Evolutionary conservation across 2,888 invertebrate species (phyloP), one percentile per base, ranked within the genome.

Genomic region (Papilio protenor): DNA sequence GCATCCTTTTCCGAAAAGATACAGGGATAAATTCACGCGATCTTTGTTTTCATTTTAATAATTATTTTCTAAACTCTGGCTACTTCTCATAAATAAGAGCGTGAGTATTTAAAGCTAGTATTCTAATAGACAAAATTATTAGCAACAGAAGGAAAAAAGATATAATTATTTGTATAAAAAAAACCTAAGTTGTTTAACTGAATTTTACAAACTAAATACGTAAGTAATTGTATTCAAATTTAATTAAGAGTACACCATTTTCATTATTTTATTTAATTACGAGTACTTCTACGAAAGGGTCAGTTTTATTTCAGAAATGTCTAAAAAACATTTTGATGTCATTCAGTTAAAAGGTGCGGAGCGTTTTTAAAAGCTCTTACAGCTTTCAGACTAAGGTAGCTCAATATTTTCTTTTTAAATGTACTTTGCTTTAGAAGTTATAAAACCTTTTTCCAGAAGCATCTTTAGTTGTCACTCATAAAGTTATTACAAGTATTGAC

Each of bases 371-470:
- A 81, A 74, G 64, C 70, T 23, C 79, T 77, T 81, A 80, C 81
- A 82, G 81, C 80, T 81, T 81, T 85, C 84, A 82, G 78, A 80
- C 81, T 85, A 86, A 85, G 85, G 85, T 80, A 81, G 81, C 82
- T 82, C 81, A 83, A 81, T 85, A 85, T 87, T 85, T 84, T 84
- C 86, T 83, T 84, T 85, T 86, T 87, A 88, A 88, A 84, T 80
- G 82, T 81, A 88, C 89, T 89, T 89, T 90, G 88, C 89, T 89
- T 87, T 85, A 85, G 85, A 45, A 45, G 87, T 74, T 79, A 79
- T 84, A 89, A 90, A 40, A 12, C 89, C 89, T 87, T 89, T 89
- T 21, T 5, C n/a, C 40, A 1, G 40, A 85, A 83, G 85, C 16
- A 33, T 21, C 8, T 61, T 40, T 52, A 64, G 23, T 52, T 47